Evolutionary conservation across 2,797 vertebrate genomes (phyloP).

Genomic region (Nyctibius grandis): DNA sequence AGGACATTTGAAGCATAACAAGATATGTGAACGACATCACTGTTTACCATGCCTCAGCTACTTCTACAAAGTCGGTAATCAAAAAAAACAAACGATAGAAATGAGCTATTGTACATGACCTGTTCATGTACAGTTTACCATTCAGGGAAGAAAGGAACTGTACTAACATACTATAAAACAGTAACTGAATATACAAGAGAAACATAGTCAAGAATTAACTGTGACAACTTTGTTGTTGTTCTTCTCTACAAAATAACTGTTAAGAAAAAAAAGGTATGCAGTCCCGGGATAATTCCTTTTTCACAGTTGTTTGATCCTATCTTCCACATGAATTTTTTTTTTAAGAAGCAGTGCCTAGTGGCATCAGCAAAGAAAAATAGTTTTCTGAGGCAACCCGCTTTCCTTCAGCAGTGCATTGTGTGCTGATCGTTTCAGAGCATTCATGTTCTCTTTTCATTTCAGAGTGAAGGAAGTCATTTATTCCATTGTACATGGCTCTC

Average conservation of each 20-base stretch:
- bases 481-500: not conserved
- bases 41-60: not conserved
- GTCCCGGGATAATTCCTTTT: not conserved
- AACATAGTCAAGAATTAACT: not conserved
- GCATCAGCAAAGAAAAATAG: not conserved
- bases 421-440: not conserved
- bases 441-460: not conserved
- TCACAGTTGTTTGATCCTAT: not conserved
- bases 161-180: not conserved
- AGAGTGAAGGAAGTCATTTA: not conserved
- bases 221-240: not conserved
- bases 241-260: not conserved
- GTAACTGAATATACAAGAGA: not conserved
- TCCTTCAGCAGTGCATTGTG: not conserved
- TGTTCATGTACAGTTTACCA: not conserved
- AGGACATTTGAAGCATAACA: not conserved
- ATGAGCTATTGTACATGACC: not conserved
- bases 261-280: not conserved
- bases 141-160: not conserved
- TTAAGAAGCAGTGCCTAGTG: not conserved
- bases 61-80: not conserved
- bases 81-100: not conserved
- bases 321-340: not conserved
- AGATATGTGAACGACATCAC: not conserved
- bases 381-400: not conserved